Conservation (phyloP, 2,113 vertebrate genomes). For the Myotis brandtii region DNA sequence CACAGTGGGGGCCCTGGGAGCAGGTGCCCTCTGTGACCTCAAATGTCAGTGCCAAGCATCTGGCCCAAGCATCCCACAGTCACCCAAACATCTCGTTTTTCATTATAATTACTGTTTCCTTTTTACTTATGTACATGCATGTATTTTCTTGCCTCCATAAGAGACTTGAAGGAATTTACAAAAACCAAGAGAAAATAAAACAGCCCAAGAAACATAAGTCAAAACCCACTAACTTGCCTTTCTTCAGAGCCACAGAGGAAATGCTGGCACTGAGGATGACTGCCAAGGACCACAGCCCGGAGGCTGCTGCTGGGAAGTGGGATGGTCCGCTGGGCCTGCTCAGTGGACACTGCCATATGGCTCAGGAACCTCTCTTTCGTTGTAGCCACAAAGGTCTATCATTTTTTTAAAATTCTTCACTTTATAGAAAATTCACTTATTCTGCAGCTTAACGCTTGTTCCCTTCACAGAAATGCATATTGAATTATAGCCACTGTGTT, state of each 20-base stretch:
- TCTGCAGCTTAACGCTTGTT: neutral
- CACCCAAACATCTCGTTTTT: neutral
- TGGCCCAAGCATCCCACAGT: neutral
- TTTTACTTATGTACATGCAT: neutral
- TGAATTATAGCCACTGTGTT: neutral
- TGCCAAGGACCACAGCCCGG: neutral
- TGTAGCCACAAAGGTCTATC: neutral
- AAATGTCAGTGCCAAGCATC: neutral
- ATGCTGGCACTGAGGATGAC: neutral
- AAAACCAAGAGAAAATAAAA: neutral
- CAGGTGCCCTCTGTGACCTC: neutral
- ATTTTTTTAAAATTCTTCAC: neutral
- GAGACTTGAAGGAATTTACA: neutral
- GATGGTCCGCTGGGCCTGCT: fast-evolving
- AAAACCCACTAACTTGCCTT: fast-evolving
- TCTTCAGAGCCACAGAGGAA: neutral
- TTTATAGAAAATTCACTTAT: neutral
- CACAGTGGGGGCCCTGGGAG: fast-evolving
- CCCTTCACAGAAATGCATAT: neutral
- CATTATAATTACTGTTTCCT: neutral
- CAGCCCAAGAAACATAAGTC: neutral
- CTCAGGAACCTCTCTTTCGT: neutral
- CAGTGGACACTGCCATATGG: fast-evolving
- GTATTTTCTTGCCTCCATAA: neutral
- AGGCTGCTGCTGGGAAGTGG: fast-evolving